Evolutionary conservation across 2,113 vertebrate genomes (phyloP).

Genomic region (Sinocyclocheilus anophthalmus): DNA sequence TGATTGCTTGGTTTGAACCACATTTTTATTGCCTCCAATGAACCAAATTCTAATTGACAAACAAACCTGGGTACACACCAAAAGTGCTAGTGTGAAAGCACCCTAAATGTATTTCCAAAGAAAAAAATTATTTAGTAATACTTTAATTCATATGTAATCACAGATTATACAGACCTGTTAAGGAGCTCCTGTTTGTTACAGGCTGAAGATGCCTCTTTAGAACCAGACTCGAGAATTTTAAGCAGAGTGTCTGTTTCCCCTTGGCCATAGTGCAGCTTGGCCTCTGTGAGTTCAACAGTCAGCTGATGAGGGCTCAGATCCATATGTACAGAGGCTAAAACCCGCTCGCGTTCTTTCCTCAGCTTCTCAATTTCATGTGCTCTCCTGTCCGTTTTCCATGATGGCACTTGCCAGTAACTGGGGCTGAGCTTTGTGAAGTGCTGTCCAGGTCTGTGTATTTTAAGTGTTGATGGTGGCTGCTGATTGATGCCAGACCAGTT

Average conservation of each 20-base stretch:
- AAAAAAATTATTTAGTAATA: background rate
- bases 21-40: no score
- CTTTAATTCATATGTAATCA: background rate
- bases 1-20: no score
- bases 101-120: no score
- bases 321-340: conserved; percentile 83
- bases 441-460: conserved; percentile 32
- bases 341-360: conserved; percentile 78
- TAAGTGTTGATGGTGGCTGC: conserved; percentile 47
- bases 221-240: conserved; percentile 79
- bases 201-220: conserved; percentile 64
- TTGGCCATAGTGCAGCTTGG: conserved; percentile 86
- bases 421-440: conserved; percentile 49
- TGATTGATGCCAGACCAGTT: conserved; percentile 85
- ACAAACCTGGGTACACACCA: no score
- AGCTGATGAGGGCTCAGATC: conserved; percentile 80
- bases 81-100: no score
- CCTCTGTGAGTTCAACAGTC: conserved; percentile 87
- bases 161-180: conserved; percentile 72
- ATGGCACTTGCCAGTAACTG: conserved; percentile 44
- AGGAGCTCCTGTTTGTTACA: conserved; percentile 79
- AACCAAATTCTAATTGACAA: no score
- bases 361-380: conserved; percentile 78
- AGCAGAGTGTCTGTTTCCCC: conserved; percentile 88
- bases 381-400: conserved; percentile 56